These are phyloP conservation scores for Hyla sarda DNA, from an alignment of 2,113 vertebrate species.

Conservation along the genomic window DNA sequence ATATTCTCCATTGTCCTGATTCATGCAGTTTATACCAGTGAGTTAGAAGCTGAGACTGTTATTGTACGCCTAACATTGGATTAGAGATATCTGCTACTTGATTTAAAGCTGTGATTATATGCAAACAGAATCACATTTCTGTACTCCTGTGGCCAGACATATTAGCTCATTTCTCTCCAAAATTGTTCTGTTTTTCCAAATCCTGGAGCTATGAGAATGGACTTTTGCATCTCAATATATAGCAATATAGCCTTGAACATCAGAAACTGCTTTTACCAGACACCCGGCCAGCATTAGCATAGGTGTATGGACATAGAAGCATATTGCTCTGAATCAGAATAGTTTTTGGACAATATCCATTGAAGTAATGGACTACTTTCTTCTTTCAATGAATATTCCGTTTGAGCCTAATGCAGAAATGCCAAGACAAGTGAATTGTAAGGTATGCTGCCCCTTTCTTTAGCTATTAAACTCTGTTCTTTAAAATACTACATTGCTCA, in stretches of 20 bases:
- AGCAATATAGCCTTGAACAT: conserved; percentile 9
- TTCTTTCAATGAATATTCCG: conserved; percentile 16
- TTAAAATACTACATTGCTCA: not conserved
- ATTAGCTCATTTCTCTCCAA: conserved; percentile 54
- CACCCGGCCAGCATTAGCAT: not conserved
- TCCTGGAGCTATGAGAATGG: conserved; percentile 30
- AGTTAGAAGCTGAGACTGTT: conserved; percentile 38
- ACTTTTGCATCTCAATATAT: conserved; percentile 26
- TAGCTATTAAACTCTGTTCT: not conserved
- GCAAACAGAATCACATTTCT: conserved; percentile 54
- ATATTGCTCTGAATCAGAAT: conserved; percentile 25
- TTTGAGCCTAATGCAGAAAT: conserved; percentile 5
- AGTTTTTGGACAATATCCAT: conserved; percentile 18
- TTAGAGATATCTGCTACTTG: conserved; percentile 43
- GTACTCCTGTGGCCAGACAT: conserved; percentile 50
- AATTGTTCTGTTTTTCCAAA: conserved; percentile 45
- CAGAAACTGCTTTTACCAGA: conserved; percentile 34
- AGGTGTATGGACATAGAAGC: conserved; percentile 20
- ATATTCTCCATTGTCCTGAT: conserved; percentile 35
- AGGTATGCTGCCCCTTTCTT: not conserved
- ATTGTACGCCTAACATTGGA: conserved; percentile 39
- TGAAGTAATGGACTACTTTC: conserved; percentile 22
- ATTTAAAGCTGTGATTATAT: conserved; percentile 57
- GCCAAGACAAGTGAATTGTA: not conserved
- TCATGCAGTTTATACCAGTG: conserved; percentile 22